phyloP scores from a whole-genome alignment of 2,113 vertebrate genomes.

The Mobula birostris region DNA sequence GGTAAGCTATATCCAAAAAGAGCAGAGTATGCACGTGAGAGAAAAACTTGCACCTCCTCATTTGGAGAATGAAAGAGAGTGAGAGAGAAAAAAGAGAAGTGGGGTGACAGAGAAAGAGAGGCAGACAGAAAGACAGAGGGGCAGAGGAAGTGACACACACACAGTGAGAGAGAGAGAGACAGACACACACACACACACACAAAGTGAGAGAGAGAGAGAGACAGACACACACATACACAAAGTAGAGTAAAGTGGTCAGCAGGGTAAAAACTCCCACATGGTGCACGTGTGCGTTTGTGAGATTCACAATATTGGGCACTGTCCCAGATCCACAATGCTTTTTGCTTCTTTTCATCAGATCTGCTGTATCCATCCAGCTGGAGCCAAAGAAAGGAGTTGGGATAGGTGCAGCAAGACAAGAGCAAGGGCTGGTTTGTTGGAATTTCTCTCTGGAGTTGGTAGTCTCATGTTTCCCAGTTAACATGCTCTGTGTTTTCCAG shows the following conservation, averaged over 20 bases:
- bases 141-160: too few relatives aligned
- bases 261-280: not conserved
- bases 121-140: not conserved
- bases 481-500: constrained; percentile 90
- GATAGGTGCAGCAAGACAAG: not conserved
- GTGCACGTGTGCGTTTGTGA: not conserved
- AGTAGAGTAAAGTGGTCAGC: not conserved
- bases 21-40: not conserved
- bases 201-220: not conserved
- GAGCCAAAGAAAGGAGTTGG: not conserved
- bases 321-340: not conserved
- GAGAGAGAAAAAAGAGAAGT: not conserved
- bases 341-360: constrained; percentile 46
- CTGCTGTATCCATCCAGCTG: not conserved
- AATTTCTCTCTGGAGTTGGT: not conserved
- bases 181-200: not conserved
- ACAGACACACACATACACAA: not conserved
- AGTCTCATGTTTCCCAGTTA: constrained; percentile 88
- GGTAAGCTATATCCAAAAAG: not conserved
- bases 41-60: not conserved
- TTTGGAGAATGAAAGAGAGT: not conserved
- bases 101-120: not conserved
- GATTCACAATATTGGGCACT: not conserved
- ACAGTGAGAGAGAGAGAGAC: not conserved
- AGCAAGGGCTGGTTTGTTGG: constrained; percentile 20